These are phyloP conservation scores for Drosophila macrospina DNA, from an alignment of 2,888 invertebrate genomes.

Conservation along the genomic window DNA sequence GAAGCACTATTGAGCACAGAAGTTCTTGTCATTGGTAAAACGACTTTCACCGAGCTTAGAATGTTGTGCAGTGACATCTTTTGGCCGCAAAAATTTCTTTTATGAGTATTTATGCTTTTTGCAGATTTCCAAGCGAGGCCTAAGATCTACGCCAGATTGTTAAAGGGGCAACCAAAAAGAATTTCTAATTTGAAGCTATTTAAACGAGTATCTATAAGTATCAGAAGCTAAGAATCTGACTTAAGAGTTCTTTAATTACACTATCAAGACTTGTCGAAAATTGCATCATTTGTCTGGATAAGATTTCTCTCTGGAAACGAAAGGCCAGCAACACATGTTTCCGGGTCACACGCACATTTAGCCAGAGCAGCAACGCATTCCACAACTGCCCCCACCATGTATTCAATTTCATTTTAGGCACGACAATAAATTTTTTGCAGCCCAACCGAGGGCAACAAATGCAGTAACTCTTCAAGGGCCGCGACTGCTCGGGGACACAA, in stretches of 20 bases:
- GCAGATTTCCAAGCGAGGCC: conserved; percentile 30
- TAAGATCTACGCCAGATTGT: conserved; percentile 40
- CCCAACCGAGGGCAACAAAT: conserved; percentile 44
- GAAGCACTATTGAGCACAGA: conserved; percentile 67
- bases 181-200: conserved; percentile 41
- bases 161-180: conserved; percentile 45
- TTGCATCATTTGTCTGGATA: conserved; percentile 77
- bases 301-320: conserved; percentile 51
- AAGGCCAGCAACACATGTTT: conserved; percentile 43
- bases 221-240: conserved; percentile 21
- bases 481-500: conserved; percentile 60
- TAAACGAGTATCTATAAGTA: conserved; percentile 10
- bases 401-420: conserved; percentile 62
- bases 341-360: conserved; percentile 66
- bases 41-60: conserved; percentile 76
- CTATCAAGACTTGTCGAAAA: conserved; percentile 55
- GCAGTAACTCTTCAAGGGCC: conserved; percentile 60
- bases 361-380: conserved; percentile 40
- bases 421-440: conserved; percentile 65
- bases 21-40: conserved; percentile 76
- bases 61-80: conserved; percentile 65
- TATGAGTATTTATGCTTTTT: conserved; percentile 51
- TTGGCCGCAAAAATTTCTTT: conserved; percentile 55
- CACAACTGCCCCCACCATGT: conserved; percentile 28
- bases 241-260: conserved; percentile 49